Percentiles rank a stretch among this genome's conserved stretches.
Evolutionary conservation across 2,113 vertebrate genomes (phyloP).

Genomic region (Acrocephalus kingi): DNA sequence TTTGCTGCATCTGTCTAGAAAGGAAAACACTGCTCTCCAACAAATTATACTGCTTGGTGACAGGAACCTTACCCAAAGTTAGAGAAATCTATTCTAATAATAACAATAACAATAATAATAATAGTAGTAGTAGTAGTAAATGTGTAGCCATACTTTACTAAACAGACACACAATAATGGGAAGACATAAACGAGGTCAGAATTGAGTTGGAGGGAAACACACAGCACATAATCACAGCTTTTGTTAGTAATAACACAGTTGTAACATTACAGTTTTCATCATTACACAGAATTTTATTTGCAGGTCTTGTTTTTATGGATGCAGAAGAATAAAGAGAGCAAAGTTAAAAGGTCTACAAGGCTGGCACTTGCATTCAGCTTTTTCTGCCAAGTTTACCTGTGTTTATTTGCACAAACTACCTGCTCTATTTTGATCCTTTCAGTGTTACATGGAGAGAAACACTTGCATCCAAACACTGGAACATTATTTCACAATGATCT

Average conservation of each 20-base stretch:
- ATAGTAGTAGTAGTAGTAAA: neutral
- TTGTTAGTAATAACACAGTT: neutral
- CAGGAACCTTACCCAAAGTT: neutral
- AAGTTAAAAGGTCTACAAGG: neutral
- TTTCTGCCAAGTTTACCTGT: neutral
- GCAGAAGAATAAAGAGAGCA: neutral
- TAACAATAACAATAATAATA: neutral
- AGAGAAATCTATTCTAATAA: neutral
- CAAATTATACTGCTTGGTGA: neutral
- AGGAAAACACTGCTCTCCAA: neutral
- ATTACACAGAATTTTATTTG: neutral
- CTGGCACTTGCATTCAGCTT: neutral
- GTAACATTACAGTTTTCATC: neutral
- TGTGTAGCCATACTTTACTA: neutral
- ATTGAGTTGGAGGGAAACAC: neutral
- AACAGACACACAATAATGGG: neutral
- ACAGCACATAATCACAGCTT: neutral
- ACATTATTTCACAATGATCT: neutral
- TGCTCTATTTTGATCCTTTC: neutral
- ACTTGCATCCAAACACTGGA: neutral
- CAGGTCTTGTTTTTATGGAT: neutral
- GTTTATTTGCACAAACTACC: neutral
- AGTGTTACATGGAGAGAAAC: neutral
- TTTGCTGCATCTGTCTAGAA: neutral
- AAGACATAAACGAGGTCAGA: neutral